Conservation (phyloP, 1,140 invertebrate species). For the Harlomillsia oculata region DNA sequence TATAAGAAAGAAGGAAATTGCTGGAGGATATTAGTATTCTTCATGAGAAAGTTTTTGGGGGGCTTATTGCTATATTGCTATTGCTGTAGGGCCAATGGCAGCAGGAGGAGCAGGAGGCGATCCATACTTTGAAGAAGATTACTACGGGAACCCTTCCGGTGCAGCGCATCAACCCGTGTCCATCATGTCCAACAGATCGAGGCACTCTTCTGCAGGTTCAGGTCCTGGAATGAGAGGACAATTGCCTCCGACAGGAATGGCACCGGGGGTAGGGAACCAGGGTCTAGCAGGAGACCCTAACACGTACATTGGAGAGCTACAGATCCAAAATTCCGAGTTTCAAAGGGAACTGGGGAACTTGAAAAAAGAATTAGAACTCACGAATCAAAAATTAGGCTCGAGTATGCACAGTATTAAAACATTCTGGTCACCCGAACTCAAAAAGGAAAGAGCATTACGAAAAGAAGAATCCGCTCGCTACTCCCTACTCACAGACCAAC, state of each 20-base stretch:
- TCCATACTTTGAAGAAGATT: constrained; percentile 19
- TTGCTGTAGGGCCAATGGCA: no score
- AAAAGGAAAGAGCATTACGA: constrained; percentile 88
- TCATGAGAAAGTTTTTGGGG: no score
- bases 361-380: constrained; percentile 91
- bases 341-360: constrained; percentile 92
- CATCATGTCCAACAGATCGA: constrained; percentile 20
- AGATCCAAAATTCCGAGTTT: constrained; percentile 87
- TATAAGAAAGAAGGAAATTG: no score
- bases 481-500: constrained; percentile 90
- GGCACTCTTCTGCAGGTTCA: constrained; percentile 19
- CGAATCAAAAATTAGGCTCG: constrained; percentile 95
- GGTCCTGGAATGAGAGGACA: neutral
- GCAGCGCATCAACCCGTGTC: constrained; percentile 19
- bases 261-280: constrained; percentile 11
- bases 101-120: no score
- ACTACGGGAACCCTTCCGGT: constrained; percentile 16
- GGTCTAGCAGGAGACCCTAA: constrained; percentile 31
- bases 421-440: constrained; percentile 98
- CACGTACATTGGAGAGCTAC: constrained; percentile 78
- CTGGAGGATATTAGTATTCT: no score
- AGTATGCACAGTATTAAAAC: constrained; percentile 99
- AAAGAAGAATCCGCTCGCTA: constrained; percentile 98
- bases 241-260: neutral
- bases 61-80: no score